Evolutionary conservation across 2,797 vertebrate species (phyloP).

Genomic region (Sebastes nivosus): DNA sequence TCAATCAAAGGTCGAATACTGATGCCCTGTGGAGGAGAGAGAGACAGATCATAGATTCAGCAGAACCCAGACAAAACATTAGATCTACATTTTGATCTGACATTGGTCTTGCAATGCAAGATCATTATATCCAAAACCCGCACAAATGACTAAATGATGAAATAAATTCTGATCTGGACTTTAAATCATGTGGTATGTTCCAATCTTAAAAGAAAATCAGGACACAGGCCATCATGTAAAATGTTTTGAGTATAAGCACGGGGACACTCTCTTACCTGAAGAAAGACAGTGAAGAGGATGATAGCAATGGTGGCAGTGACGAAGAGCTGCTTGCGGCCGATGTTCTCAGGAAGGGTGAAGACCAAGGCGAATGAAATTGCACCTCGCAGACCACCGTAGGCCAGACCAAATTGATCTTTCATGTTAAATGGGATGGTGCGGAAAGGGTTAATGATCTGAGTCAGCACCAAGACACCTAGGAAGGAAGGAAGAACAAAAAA

Average conservation of each 20-base stretch:
- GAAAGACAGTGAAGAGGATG: slow-evolving; percentile 96
- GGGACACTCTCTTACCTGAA: slow-evolving; percentile 84
- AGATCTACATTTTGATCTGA: background rate
- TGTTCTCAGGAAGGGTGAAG: slow-evolving; percentile 91
- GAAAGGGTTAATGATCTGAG: slow-evolving; percentile 96
- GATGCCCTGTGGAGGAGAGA: slow-evolving; percentile 85
- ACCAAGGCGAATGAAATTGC: slow-evolving; percentile 95
- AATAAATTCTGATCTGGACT: background rate
- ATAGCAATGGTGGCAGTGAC: slow-evolving; percentile 92
- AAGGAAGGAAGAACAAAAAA: background rate
- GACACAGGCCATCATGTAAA: background rate
- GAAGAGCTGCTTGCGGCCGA: slow-evolving; percentile 90
- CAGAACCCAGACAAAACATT: background rate
- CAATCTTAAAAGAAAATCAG: background rate
- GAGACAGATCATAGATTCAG: background rate
- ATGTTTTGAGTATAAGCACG: background rate
- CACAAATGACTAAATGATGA: background rate
- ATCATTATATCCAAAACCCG: background rate
- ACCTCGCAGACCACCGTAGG: slow-evolving; percentile 94
- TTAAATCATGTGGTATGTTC: background rate
- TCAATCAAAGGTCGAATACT: slow-evolving; percentile 94
- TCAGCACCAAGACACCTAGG: slow-evolving; percentile 92
- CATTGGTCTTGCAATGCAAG: background rate
- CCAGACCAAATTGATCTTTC: slow-evolving; percentile 97
- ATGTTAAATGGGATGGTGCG: slow-evolving; percentile 93